Evolutionary conservation across 2,113 vertebrate genomes (phyloP).

Genomic region (Leiothrix lutea): DNA sequence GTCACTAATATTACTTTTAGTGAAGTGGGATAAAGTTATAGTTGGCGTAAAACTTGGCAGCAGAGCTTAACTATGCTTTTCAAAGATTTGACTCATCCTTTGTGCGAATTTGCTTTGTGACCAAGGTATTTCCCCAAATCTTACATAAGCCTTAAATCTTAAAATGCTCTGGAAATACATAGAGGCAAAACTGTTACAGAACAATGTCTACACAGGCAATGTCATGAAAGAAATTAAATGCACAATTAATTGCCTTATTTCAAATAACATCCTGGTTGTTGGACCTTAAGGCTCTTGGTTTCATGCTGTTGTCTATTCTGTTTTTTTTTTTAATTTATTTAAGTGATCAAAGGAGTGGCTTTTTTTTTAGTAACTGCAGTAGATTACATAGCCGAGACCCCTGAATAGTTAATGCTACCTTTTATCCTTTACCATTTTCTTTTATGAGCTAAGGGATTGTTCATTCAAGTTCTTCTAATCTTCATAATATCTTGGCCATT

Average conservation of each 20-base stretch:
- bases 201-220: rapidly evolving
- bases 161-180: background rate
- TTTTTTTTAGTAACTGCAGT: slow-evolving; percentile 51
- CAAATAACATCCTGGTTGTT: background rate
- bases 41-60: background rate
- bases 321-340: background rate
- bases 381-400: background rate
- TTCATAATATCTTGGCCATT: slow-evolving; percentile 69
- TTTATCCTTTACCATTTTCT: slow-evolving; percentile 68
- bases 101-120: background rate
- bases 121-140: background rate
- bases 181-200: background rate
- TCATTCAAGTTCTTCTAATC: slow-evolving; percentile 73
- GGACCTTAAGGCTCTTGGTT: background rate
- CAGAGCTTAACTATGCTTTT: background rate
- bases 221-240: background rate
- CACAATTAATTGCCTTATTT: background rate
- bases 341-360: slow-evolving; percentile 17
- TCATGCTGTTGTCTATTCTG: background rate
- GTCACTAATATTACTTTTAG: background rate
- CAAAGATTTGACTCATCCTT: background rate
- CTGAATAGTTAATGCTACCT: slow-evolving; percentile 53
- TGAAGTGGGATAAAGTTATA: background rate
- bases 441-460: slow-evolving; percentile 73
- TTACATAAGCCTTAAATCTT: background rate